Conservation (phyloP, 1,140 invertebrate species). For the Camponotus pennsylvanicus region DNA sequence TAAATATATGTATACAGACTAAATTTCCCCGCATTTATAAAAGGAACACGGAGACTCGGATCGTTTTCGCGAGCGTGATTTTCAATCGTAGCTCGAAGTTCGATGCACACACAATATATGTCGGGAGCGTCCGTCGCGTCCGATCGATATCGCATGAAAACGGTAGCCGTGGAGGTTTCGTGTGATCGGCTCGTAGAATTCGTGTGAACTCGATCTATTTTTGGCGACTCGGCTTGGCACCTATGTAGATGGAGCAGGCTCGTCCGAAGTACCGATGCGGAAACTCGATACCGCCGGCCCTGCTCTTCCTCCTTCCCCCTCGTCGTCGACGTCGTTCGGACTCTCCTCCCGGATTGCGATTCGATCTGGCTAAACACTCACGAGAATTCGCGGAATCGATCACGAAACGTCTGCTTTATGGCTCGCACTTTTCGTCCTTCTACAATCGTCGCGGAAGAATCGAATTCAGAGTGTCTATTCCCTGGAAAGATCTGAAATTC, state of each 20-base stretch:
- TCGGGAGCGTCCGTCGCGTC: background rate
- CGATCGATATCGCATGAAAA: constrained; percentile 68
- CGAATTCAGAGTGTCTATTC: background rate
- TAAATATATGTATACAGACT: background rate
- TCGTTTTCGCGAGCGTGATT: constrained; percentile 22
- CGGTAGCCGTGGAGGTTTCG: constrained; percentile 71
- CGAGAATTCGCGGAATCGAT: constrained; percentile 54
- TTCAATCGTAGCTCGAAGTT: background rate
- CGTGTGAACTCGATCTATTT: constrained; percentile 82
- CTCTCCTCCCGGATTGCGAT: constrained; percentile 46
- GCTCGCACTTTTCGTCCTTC: background rate
- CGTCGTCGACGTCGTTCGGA: constrained; percentile 50
- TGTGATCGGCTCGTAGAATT: constrained; percentile 78
- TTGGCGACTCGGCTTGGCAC: constrained; percentile 69
- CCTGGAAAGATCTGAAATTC: too few relatives aligned
- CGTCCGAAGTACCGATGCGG: constrained; percentile 71
- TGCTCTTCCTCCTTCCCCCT: constrained; percentile 32
- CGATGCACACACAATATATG: background rate
- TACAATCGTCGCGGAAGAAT: constrained; percentile 1
- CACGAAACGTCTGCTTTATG: constrained; percentile 42
- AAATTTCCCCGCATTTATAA: background rate
- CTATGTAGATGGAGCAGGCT: constrained; percentile 68
- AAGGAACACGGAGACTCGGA: background rate
- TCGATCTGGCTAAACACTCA: constrained; percentile 54
- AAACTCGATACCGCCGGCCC: constrained; percentile 76